Evolutionary conservation across 2,113 vertebrate genomes (phyloP).

Genomic region (Ammodytes dubius): DNA sequence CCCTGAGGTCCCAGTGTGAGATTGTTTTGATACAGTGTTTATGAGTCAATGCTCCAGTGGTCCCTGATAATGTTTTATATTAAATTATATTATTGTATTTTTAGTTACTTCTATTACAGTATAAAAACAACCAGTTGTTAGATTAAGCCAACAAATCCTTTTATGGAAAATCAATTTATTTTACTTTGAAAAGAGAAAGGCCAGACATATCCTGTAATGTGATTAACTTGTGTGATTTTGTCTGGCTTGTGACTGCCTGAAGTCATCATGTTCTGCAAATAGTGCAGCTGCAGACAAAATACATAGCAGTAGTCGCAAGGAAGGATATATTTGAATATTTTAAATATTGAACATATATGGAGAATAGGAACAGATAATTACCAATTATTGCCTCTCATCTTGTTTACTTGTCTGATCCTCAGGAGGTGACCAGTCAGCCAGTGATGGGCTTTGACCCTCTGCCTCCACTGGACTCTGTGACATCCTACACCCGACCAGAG

Average conservation of each 20-base stretch:
- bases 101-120: no score
- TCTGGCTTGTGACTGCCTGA: background rate
- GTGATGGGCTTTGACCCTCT: conserved; percentile 96
- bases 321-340: background rate
- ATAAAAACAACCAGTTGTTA: background rate
- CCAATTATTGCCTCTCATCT: background rate
- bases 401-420: conserved; percentile 25
- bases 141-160: background rate
- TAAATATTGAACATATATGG: no score
- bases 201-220: background rate
- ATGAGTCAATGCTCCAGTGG: background rate
- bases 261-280: background rate
- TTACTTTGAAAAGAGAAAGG: background rate
- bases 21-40: conserved; percentile 4
- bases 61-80: background rate
- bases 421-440: conserved; percentile 96
- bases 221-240: background rate
- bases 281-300: background rate
- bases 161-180: no score
- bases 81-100: no score
- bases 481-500: conserved; percentile 92
- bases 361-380: background rate
- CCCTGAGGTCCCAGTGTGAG: background rate
- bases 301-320: background rate
- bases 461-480: conserved; percentile 91